Base-by-base conservation (phyloP, 2,888 invertebrate species). In the Biston stratarius region DNA sequence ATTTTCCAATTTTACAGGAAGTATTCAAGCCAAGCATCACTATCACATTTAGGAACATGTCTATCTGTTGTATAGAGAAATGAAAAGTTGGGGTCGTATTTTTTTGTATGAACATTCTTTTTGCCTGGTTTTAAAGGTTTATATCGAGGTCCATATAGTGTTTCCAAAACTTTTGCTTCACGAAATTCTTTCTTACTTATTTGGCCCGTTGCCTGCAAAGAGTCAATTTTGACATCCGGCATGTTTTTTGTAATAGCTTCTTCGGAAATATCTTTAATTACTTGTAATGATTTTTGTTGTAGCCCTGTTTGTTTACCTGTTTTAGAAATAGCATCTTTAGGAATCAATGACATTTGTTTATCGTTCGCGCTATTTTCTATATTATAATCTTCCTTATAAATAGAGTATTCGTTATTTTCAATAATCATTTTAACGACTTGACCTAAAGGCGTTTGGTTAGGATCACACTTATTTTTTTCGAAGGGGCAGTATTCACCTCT, bases 401-500 rank as follows among this genome's bases (percentile, higher is more conserved):
- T 11, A 33, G 5, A 11, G 33, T 33, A 10, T 11, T 11, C 5
- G 15, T 6, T 0, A 33, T 48, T 11, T 24, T 33, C 11, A 33
- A 36, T n/a, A 33, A 51, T 51, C 14, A 36, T 51, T 8, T 34
- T 3, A 51, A 12, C 53, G 15, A 15, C 15, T 38, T 15, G 11
- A 40, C 12, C n/a, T 9, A 51, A 36, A 34, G 2, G 2, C 2
- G 12, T 12, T 51, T 36, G 7, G 9, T 51, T 9, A 7, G 34
- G n/a, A 51, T 51, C 51, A 9, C 51, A 51, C 36, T n/a, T n/a
- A 36, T 36, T n/a, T 51, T 8, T 34, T 8, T 36, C 51, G 11
- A 51, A 51, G n/a, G 51, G 51, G 8, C 51, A 51, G n/a, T n/a
- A 51, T 14, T 51, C 36, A 36, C 34, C 12, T 34, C 51, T n/a